Percentiles rank a stretch among this genome's conserved stretches.
These are phyloP conservation scores for Oophaga pumilio DNA, from an alignment of 2,113 vertebrate species.

Conservation along the genomic window DNA sequence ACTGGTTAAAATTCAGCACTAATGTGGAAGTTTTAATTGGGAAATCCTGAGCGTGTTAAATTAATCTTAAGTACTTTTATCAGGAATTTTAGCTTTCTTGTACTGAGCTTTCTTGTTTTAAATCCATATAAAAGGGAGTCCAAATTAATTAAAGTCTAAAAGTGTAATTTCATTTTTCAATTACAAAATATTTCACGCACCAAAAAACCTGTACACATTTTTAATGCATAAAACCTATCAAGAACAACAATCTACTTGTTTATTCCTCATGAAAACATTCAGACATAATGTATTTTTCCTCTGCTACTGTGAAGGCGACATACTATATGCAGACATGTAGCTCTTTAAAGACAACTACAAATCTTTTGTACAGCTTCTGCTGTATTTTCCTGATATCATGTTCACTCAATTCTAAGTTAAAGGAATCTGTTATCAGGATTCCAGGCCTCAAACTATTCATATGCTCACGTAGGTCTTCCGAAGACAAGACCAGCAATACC, in stretches of 20 bases:
- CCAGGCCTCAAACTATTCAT: too few relatives aligned
- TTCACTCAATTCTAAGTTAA: background rate
- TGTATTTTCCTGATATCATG: constrained; percentile 1
- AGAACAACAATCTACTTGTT: constrained; percentile 20
- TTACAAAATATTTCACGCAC: constrained; percentile 61
- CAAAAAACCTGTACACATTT: constrained; percentile 50
- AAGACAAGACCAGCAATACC: too few relatives aligned
- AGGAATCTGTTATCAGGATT: background rate
- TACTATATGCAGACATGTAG: background rate
- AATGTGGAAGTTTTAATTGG: constrained; percentile 74
- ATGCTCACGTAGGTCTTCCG: too few relatives aligned
- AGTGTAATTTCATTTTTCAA: constrained; percentile 56
- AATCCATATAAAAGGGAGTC: constrained; percentile 59
- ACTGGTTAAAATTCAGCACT: constrained; percentile 71
- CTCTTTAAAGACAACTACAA: background rate
- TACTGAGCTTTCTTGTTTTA: constrained; percentile 54
- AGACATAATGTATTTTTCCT: constrained; percentile 10
- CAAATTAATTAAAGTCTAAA: constrained; percentile 65
- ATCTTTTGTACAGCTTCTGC: background rate
- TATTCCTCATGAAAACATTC: background rate
- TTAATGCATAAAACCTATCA: constrained; percentile 33
- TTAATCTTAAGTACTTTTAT: constrained; percentile 73
- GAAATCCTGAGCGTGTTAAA: constrained; percentile 72
- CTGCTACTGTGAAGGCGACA: background rate
- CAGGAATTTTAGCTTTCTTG: constrained; percentile 60